Evolutionary conservation across 2,113 vertebrate genomes (phyloP).

Genomic region (Plecturocebus donacophilus): DNA sequence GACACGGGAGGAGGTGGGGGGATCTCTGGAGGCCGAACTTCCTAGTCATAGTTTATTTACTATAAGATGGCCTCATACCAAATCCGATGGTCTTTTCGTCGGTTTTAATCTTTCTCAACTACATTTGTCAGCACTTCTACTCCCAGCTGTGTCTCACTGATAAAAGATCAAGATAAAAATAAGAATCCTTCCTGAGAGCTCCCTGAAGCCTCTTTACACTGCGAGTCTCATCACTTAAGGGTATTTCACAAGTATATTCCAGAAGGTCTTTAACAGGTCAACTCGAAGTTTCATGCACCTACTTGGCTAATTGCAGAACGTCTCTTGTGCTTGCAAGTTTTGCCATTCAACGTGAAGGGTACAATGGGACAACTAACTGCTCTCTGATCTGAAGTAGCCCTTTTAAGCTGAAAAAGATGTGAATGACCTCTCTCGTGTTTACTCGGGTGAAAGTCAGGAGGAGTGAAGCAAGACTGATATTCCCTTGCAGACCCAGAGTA

Average conservation of each 20-base stretch:
- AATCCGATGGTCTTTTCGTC: not conserved
- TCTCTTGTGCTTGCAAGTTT: constrained; percentile 4
- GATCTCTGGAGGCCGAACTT: not conserved
- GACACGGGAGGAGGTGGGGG: not conserved
- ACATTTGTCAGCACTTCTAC: not conserved
- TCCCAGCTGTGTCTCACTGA: fast-evolving
- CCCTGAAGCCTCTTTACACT: fast-evolving
- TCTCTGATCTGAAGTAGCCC: constrained; percentile 60
- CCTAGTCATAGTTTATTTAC: not conserved
- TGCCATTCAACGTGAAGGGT: not conserved
- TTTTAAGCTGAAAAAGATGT: constrained; percentile 63
- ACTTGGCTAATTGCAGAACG: not conserved
- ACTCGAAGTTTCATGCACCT: not conserved
- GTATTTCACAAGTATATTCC: not conserved
- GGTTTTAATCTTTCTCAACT: not conserved
- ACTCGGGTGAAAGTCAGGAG: constrained; percentile 86
- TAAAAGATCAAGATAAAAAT: not conserved
- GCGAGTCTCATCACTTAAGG: fast-evolving
- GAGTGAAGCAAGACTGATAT: constrained; percentile 85
- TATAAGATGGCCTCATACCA: not conserved
- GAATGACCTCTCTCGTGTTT: constrained; percentile 89
- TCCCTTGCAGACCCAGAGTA: constrained; percentile 90
- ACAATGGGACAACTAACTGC: constrained; percentile 11
- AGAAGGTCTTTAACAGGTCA: not conserved
- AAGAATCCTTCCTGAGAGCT: not conserved